Evolutionary conservation across 2,888 invertebrate species (phyloP), one percentile per base, ranked within the genome.

Genomic region (Nomada ferruginata): DNA sequence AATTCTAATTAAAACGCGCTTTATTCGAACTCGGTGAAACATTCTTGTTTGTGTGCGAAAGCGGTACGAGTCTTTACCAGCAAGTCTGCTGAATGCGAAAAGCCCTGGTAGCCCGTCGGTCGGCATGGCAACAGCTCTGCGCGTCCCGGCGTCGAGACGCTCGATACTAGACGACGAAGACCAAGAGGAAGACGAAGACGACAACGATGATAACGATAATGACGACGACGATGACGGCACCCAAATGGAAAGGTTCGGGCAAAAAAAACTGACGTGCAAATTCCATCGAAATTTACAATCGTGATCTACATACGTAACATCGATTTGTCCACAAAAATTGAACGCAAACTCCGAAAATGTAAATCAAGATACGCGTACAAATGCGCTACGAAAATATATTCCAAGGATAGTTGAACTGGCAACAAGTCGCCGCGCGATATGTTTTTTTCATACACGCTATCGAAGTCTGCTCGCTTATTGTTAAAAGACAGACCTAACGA

Each of bases 71-170:
- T 65, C 85, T 84, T 79, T 79, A 77, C 76, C 63, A 78, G 77
- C 79, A 73, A 75, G 76, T 79, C 66, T 65, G 82, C 75, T 81
- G 85, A 87, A 89, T 87, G 80, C 83, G 86, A 89, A 91, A 89
- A 90, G 89, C 89, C 87, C 90, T 86, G 91, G 85, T 91, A 91
- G 91, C 92, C 85, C 89, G 93, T 91, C 92, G 93, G 93, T 93
- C 91, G 93, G 90, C 93, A 93, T 93, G 93, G 93, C 91, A 93
- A 93, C 93, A 92, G 92, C 92, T 93, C 91, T 86, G 90, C 90
- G 92, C 93, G 92, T 92, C 92, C 93, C 93, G 93, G 93, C 92
- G 90, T 92, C 92, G 89, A 90, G 90, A 90, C 93, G 93, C 92
- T 93, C 93, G 92, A 93, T 93, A 93, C 92, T 92, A 92, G 93